Conservation (phyloP, 2,113 vertebrate genomes). For the Melanerpes formicivorus region DNA sequence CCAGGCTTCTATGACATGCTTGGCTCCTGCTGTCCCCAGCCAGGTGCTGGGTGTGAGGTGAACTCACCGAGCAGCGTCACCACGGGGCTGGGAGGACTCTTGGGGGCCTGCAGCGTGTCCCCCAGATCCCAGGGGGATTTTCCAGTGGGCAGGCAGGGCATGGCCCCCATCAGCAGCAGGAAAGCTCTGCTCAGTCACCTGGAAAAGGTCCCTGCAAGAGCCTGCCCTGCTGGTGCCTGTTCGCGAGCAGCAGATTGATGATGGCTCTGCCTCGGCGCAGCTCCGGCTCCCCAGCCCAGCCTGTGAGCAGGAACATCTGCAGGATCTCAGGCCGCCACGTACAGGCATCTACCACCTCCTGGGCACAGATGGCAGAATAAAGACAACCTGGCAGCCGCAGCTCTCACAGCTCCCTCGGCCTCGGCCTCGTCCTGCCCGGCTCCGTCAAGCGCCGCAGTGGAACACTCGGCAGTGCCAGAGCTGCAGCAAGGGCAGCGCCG, state of each 20-base stretch:
- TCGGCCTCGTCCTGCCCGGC: neutral
- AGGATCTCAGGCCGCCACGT: neutral
- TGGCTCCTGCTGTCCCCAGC: neutral
- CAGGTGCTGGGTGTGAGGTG: neutral
- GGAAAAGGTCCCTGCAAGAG: neutral
- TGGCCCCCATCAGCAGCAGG: neutral
- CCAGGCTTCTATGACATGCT: rapidly evolving
- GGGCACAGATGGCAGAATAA: neutral
- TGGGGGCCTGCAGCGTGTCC: neutral
- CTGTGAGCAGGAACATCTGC: neutral
- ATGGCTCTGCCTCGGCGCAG: neutral
- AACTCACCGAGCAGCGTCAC: rapidly evolving
- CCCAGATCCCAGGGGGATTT: neutral
- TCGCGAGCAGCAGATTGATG: neutral
- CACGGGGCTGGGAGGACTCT: neutral
- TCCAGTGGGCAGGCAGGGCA: rapidly evolving
- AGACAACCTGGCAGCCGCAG: neutral
- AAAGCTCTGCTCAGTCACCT: rapidly evolving
- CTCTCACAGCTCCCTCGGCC: neutral
- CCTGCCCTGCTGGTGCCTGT: neutral
- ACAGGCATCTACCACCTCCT: neutral
- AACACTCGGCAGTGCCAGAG: rapidly evolving
- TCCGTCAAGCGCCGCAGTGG: rapidly evolving
- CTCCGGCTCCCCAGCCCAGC: neutral
- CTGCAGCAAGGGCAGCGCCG: rapidly evolving